These are phyloP conservation scores for Bemisia tabaci DNA, from an alignment of 1,140 invertebrate genomes.

Conservation along the genomic window DNA sequence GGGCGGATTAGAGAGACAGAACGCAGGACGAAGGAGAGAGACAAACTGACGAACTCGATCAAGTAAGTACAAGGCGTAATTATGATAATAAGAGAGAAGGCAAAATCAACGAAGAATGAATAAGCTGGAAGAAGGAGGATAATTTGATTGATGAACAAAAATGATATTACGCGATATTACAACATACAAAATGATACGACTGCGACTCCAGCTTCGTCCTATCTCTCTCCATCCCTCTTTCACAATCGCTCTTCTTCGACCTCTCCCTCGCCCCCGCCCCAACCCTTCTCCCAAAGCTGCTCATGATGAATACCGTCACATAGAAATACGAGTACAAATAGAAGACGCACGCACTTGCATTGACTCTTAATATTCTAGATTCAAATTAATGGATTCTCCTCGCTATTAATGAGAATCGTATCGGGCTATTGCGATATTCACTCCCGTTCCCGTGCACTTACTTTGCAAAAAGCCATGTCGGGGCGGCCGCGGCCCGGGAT, in stretches of 20 bases:
- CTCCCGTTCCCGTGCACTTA: no score
- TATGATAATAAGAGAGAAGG: constrained; percentile 7
- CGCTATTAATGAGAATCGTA: no score
- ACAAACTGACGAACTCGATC: constrained; percentile 1
- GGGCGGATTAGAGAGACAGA: background rate
- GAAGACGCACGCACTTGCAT: no score
- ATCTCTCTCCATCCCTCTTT: background rate
- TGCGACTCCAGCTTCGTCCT: background rate
- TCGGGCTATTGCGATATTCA: no score
- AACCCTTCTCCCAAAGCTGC: background rate
- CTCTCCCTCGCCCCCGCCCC: background rate
- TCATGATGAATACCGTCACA: background rate
- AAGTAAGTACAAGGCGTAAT: constrained; percentile 2
- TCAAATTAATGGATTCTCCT: no score
- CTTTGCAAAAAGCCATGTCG: no score
- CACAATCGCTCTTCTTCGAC: no score
- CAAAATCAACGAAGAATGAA: constrained; percentile 1
- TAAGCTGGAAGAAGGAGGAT: background rate
- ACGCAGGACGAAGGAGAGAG: background rate
- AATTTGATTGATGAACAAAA: background rate
- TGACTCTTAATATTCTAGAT: no score
- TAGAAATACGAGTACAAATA: background rate
- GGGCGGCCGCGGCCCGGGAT: no score
- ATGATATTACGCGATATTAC: background rate
- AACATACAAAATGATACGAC: background rate